Evolutionary conservation across 2,113 vertebrate genomes (phyloP).

Genomic region (Neopipo cinnamomea): DNA sequence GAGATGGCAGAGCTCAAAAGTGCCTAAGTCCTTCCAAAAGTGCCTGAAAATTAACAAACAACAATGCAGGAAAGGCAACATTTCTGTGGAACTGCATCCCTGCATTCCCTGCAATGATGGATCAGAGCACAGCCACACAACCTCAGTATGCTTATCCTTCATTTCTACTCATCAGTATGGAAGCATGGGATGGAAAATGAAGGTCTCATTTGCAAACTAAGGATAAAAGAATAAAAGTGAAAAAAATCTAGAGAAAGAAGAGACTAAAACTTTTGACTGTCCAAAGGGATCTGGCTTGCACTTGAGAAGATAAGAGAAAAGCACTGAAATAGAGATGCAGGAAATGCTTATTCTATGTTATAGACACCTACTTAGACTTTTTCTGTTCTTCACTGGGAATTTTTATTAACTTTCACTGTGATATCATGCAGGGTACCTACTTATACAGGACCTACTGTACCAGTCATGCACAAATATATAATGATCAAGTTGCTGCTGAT

Average conservation of each 20-base stretch:
- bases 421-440: neutral
- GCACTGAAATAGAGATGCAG: neutral
- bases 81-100: neutral
- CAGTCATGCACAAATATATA: neutral
- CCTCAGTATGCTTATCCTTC: neutral
- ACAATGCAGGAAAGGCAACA: neutral
- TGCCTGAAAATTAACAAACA: neutral
- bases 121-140: neutral
- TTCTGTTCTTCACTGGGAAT: neutral
- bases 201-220: neutral
- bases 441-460: neutral
- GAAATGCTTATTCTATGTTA: neutral
- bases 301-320: neutral
- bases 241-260: neutral
- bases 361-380: neutral
- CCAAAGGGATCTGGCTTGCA: neutral
- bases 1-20: neutral
- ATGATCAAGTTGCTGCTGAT: neutral
- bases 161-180: neutral
- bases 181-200: neutral
- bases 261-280: neutral
- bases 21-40: neutral
- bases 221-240: neutral
- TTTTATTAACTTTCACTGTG: neutral
- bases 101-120: neutral